These are phyloP conservation scores for Helobdella robusta DNA, from an alignment of 2,888 invertebrate species.

Conservation along the genomic window DNA sequence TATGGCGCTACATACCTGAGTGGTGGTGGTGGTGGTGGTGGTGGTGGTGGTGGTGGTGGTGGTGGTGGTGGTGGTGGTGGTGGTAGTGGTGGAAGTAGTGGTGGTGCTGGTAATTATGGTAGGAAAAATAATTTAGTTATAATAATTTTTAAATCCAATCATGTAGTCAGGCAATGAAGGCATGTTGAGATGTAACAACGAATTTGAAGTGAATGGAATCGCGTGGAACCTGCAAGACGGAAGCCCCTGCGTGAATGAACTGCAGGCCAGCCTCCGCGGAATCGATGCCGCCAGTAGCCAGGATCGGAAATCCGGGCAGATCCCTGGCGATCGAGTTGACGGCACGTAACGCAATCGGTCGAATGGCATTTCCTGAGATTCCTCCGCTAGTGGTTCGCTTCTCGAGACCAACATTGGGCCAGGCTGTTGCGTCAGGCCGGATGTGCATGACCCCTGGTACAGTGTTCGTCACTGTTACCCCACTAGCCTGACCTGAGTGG, in stretches of 20 bases:
- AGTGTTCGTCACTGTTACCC: constrained; percentile 94
- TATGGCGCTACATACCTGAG: constrained; percentile 74
- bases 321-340: constrained; percentile 74
- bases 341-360: constrained; percentile 83
- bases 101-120: neutral
- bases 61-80: neutral
- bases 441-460: constrained; percentile 88
- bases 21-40: constrained; percentile 1
- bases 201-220: neutral
- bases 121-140: no score
- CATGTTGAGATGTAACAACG: neutral
- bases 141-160: no score
- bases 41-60: neutral
- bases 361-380: constrained; percentile 82
- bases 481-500: constrained; percentile 72
- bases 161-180: no score
- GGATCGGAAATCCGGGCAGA: constrained; percentile 77
- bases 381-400: constrained; percentile 86
- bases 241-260: constrained; percentile 84
- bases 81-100: neutral
- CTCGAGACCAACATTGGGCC: constrained; percentile 76
- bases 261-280: constrained; percentile 90
- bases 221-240: constrained; percentile 80
- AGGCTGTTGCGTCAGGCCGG: constrained; percentile 68
- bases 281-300: constrained; percentile 94